Evolutionary conservation across 1,140 invertebrate genomes (phyloP).

Genomic region (Rhagoletis zephyria): DNA sequence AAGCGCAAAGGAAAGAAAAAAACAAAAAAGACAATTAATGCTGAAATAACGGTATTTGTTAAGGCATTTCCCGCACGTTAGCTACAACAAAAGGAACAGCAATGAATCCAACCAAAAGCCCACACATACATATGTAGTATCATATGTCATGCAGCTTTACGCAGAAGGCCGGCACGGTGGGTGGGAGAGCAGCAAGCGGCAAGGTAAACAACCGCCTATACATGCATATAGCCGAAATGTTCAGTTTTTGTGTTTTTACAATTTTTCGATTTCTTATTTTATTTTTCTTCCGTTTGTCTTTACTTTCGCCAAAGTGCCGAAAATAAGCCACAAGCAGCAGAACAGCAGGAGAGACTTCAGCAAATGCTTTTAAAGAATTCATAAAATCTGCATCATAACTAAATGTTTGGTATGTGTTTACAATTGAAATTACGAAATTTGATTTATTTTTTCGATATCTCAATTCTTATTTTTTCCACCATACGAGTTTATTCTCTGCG

Average conservation of each 20-base stretch:
- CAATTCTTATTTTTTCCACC: neutral
- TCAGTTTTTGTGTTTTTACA: neutral
- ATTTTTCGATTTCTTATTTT: neutral
- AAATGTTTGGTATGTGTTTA: slow-evolving; percentile 21
- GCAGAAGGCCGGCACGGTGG: too few relatives aligned
- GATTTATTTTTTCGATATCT: slow-evolving; percentile 28
- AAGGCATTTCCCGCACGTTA: slow-evolving; percentile 24
- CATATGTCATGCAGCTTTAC: too few relatives aligned
- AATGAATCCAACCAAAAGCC: neutral
- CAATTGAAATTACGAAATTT: neutral
- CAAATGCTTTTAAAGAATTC: neutral
- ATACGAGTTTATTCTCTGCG: neutral
- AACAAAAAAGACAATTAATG: neutral
- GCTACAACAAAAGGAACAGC: slow-evolving; percentile 7
- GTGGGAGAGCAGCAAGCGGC: too few relatives aligned
- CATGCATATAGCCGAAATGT: neutral
- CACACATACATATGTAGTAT: neutral
- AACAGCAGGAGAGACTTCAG: neutral
- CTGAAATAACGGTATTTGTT: slow-evolving; percentile 33
- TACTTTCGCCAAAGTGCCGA: neutral
- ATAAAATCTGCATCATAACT: neutral
- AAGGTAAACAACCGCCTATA: too few relatives aligned
- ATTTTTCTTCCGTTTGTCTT: neutral
- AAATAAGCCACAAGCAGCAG: neutral
- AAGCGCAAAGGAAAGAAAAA: neutral